Percentiles rank a stretch among this genome's conserved stretches.
These are phyloP conservation scores for Triplophysa bombifrons DNA, from an alignment of 2,797 vertebrate species.

Conservation along the genomic window DNA sequence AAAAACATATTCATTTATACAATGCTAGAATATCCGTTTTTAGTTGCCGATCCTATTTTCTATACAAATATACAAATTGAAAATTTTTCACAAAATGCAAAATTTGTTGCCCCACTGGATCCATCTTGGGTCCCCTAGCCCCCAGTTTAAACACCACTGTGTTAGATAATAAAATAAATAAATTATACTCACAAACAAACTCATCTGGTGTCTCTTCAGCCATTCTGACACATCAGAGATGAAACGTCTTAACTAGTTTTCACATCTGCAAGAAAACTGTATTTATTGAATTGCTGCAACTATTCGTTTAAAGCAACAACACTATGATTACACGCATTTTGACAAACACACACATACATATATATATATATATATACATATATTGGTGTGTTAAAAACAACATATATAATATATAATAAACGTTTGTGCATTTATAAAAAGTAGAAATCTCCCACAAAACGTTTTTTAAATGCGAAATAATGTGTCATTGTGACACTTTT, in stretches of 20 bases:
- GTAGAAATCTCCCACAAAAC: background rate
- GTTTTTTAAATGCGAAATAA: background rate
- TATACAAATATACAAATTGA: too few relatives aligned
- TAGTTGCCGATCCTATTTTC: too few relatives aligned
- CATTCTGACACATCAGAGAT: conserved; percentile 77
- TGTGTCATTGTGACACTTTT: background rate
- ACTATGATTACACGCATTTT: too few relatives aligned
- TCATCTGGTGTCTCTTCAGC: conserved; percentile 82
- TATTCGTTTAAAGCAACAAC: too few relatives aligned
- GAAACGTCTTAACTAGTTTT: background rate
- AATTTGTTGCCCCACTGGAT: too few relatives aligned
- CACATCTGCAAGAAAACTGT: background rate
- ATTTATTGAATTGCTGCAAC: background rate
- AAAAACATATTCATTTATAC: too few relatives aligned
- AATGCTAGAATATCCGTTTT: too few relatives aligned
- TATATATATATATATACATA: too few relatives aligned
- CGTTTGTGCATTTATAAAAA: background rate
- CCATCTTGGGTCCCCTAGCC: too few relatives aligned
- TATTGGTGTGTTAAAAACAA: background rate
- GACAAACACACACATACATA: background rate
- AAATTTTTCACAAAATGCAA: too few relatives aligned
- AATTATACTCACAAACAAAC: conserved; percentile 87
- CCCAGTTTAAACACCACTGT: too few relatives aligned
- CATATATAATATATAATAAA: too few relatives aligned
- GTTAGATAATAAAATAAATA: background rate